phyloP scores from a whole-genome alignment of 2,888 invertebrate genomes.

The Athalia circularis region DNA sequence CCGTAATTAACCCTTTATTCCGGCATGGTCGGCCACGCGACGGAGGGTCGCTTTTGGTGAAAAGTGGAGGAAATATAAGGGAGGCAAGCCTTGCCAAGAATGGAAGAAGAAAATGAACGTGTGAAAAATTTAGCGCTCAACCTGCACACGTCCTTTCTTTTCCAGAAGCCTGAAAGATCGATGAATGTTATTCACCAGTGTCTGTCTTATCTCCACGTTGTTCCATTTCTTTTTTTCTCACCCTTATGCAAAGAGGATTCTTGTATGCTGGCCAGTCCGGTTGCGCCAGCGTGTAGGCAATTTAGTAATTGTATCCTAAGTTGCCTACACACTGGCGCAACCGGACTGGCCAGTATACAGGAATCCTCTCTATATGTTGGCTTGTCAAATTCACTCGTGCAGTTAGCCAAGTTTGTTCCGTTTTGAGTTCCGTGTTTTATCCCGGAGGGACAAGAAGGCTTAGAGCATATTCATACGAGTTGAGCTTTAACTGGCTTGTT shows the following conservation, averaged over 20 bases:
- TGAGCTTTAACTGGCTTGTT: constrained; percentile 29
- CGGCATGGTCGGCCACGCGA: not conserved
- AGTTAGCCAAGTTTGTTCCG: too few species aligned
- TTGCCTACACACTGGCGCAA: too few species aligned
- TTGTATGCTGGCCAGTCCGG: not conserved
- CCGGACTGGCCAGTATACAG: too few species aligned
- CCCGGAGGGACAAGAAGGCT: constrained; percentile 20
- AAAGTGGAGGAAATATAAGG: not conserved
- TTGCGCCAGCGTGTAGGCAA: too few species aligned
- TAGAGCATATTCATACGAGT: not conserved
- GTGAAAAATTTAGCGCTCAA: constrained; percentile 16
- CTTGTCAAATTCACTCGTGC: too few species aligned
- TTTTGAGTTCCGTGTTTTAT: not conserved
- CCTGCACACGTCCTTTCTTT: too few species aligned
- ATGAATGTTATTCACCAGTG: too few species aligned
- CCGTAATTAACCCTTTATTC: constrained; percentile 23
- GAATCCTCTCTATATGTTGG: too few species aligned
- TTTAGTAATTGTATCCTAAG: too few species aligned
- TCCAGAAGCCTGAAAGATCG: too few species aligned
- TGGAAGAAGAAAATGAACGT: constrained; percentile 19
- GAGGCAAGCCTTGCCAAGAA: not conserved
- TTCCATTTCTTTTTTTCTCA: not conserved
- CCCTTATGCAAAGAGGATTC: not conserved
- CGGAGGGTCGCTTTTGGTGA: not conserved
- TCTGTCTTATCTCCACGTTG: too few species aligned